phyloP scores from a whole-genome alignment of 2,797 vertebrate genomes.

The Gallinago nigripennis region DNA sequence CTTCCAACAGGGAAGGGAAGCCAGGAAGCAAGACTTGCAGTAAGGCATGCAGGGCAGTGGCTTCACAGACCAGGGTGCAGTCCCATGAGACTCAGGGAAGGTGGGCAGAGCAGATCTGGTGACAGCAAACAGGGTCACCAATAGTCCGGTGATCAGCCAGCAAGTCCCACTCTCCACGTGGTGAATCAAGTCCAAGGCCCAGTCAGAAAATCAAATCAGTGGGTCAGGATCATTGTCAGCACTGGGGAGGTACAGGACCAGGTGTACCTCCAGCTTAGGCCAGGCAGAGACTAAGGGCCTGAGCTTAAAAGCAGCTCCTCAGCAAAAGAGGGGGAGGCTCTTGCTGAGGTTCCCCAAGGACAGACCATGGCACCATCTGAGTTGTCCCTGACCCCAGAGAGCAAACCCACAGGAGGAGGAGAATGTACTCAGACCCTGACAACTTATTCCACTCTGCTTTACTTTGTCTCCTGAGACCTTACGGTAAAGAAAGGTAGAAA shows the following conservation, averaged over 20 bases:
- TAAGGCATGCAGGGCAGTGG: not conserved
- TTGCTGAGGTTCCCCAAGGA: not conserved
- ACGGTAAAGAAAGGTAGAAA: not conserved
- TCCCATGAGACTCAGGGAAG: not conserved
- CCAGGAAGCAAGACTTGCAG: not conserved
- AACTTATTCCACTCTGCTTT: not conserved
- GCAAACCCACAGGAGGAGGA: not conserved
- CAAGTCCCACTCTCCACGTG: not conserved
- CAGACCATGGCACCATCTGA: no score
- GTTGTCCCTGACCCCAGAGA: not conserved
- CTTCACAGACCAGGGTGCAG: not conserved
- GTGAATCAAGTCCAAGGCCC: not conserved
- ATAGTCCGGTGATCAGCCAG: no score
- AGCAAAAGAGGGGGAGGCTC: not conserved
- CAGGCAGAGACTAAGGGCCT: not conserved
- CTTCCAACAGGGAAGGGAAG: not conserved
- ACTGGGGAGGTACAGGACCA: not conserved
- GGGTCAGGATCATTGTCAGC: not conserved
- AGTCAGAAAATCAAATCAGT: not conserved
- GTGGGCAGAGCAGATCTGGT: not conserved
- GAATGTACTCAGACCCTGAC: not conserved
- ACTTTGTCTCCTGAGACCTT: not conserved
- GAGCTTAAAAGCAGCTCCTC: not conserved
- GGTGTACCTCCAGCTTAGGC: not conserved
- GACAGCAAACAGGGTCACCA: not conserved